Conservation (phyloP, 2,888 invertebrate genomes). For the Polyploca ridens region DNA sequence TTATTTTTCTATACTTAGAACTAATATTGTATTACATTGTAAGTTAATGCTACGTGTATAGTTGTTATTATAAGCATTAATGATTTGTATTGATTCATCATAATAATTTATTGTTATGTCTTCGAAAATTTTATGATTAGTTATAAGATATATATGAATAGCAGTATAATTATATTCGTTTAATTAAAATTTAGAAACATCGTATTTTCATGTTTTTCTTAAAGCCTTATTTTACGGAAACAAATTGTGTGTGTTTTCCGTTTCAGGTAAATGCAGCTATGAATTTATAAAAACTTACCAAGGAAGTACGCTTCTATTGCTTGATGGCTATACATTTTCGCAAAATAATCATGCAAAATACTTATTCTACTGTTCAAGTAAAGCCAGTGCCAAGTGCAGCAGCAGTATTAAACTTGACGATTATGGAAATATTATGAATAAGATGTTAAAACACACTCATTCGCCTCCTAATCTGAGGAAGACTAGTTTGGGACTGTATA, state of each 20-base stretch:
- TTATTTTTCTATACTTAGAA: too few species aligned
- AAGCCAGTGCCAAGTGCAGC: background rate
- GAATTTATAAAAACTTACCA: constrained; percentile 8
- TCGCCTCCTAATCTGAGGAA: background rate
- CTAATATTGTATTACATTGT: too few species aligned
- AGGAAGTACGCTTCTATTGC: background rate
- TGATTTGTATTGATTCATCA: too few species aligned
- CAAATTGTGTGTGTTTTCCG: background rate
- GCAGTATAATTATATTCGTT: too few species aligned
- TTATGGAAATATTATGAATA: constrained; percentile 13
- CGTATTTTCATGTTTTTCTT: too few species aligned
- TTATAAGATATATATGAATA: too few species aligned
- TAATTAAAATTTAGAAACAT: too few species aligned
- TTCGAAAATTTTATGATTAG: too few species aligned
- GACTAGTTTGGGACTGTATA: background rate
- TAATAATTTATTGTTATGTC: too few species aligned
- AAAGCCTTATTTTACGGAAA: background rate
- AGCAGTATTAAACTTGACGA: constrained; percentile 25
- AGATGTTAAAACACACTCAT: background rate
- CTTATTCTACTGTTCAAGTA: background rate
- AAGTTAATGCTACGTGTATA: too few species aligned
- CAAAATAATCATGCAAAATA: constrained; percentile 4
- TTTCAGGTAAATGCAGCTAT: background rate
- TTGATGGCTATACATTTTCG: background rate
- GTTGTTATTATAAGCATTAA: too few species aligned